Evolutionary conservation across 2,888 invertebrate species (phyloP), one percentile per base, ranked within the genome.

Genomic region (Microctonus aethiopoides): DNA sequence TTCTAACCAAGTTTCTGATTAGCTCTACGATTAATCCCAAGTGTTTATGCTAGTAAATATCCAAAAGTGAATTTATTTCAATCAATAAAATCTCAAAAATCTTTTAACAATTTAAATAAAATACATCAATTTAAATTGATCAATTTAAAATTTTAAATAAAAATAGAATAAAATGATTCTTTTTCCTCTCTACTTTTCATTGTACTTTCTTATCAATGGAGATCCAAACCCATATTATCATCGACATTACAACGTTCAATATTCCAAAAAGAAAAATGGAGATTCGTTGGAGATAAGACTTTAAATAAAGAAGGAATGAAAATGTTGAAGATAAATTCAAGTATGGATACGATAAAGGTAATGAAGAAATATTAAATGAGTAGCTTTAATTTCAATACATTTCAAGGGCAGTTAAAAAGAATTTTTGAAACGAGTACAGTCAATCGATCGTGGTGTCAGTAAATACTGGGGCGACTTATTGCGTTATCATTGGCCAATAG

Each of bases 381-480:
- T 26, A 26, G 11, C 26, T 24, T 5, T 3, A 56, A 4, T 7
- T 24, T 54, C 22, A 20, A 22, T 24, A 1, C 1, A 56, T 26
- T n/a, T 26, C 2, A 29, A 34, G 6, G 16, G 16, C 3, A 0
- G 16, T 2, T 20, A 46, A 16, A 46, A 7, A 46, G 46, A 66
- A 59, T 63, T 68, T 63, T 60, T 57, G 20, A 65, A 46, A 66
- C 13, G 52, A 64, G 54, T 56, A 2, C 41, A 71, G 63, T 67
- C 72, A 61, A 68, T 70, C 56, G 70, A 72, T 69, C 73, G 73
- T 60, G 72, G 70, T 13, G 41, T 72, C 60, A 77, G 73, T 41
- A 74, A 78, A 66, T 78, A 76, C 41, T 78, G 78, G 76, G 73
- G 73, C 41, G 73, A 77, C 20, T 73, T 67, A 52, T 41, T 75